These are phyloP conservation scores for Prionailurus viverrinus DNA, from an alignment of 2,113 vertebrate species.

Conservation along the genomic window DNA sequence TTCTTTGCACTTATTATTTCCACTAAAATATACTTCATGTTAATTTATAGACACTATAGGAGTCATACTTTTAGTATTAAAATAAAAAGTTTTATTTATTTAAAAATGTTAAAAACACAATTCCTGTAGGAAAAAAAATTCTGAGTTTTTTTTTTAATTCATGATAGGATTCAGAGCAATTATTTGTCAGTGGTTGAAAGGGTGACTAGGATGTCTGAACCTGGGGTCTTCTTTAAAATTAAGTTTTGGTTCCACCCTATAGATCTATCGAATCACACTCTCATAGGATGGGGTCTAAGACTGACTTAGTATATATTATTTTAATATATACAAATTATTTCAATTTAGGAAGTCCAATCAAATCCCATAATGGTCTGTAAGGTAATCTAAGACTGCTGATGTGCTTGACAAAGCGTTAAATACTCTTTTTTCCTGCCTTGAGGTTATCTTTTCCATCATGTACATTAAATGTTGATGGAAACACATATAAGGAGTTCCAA, in stretches of 20 bases:
- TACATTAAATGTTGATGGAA: slow-evolving; percentile 99
- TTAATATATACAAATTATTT: too few species aligned
- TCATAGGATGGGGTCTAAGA: neutral
- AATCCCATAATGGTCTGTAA: slow-evolving; percentile 91
- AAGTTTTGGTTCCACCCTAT: neutral
- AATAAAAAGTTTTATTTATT: slow-evolving; percentile 75
- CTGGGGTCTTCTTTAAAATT: neutral
- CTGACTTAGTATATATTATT: neutral
- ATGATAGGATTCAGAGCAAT: slow-evolving; percentile 6
- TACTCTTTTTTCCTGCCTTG: slow-evolving; percentile 95
- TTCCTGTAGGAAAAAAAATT: slow-evolving; percentile 50
- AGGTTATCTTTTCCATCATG: slow-evolving; percentile 97
- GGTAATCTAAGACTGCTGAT: slow-evolving; percentile 96
- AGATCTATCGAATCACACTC: slow-evolving; percentile 12
- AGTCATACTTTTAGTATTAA: slow-evolving; percentile 49
- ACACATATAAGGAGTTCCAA: slow-evolving; percentile 96
- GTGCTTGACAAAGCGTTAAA: slow-evolving; percentile 97
- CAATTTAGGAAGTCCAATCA: slow-evolving; percentile 58
- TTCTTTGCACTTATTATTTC: slow-evolving; percentile 63
- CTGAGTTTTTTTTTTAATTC: neutral
- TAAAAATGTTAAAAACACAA: slow-evolving; percentile 69
- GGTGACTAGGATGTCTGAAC: neutral
- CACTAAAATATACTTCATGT: slow-evolving; percentile 47
- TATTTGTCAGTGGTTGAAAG: neutral
- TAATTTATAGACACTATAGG: neutral